Conservation (phyloP, 2,888 invertebrate species). For the Endomychus coccineus region DNA sequence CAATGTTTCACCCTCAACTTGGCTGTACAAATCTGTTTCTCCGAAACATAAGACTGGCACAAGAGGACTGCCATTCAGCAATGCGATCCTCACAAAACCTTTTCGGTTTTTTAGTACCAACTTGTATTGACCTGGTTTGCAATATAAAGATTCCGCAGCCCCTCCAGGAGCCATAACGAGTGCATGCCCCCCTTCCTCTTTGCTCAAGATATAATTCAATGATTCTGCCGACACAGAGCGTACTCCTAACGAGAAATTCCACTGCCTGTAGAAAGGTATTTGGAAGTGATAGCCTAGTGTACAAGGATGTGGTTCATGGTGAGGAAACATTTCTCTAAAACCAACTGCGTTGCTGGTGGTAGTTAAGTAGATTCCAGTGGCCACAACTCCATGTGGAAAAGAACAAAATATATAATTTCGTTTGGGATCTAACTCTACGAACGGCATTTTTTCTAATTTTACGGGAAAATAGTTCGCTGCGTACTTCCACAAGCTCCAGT, state of each 20-base stretch:
- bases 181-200: conserved; percentile 50
- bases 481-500: conserved; percentile 61
- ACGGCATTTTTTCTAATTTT: conserved; percentile 74
- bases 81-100: conserved; percentile 55
- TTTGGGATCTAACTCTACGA: conserved; percentile 66
- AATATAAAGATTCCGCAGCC: conserved; percentile 78
- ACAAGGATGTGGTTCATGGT: conserved; percentile 44
- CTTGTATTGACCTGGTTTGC: conserved; percentile 68
- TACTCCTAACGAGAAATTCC: conserved; percentile 51
- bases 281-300: conserved; percentile 62
- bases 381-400: conserved; percentile 82
- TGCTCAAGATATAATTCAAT: conserved; percentile 55
- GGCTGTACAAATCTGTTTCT: conserved; percentile 78
- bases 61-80: conserved; percentile 58
- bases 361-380: conserved; percentile 69
- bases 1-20: conserved; percentile 63
- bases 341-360: conserved; percentile 86
- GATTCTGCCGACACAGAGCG: conserved; percentile 58
- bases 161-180: conserved; percentile 80
- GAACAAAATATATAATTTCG: conserved; percentile 75
- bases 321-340: conserved; percentile 50
- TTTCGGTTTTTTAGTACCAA: conserved; percentile 67
- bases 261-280: conserved; percentile 65
- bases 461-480: conserved; percentile 79
- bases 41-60: conserved; percentile 89